These are phyloP conservation scores for Odocoileus virginianus DNA, from an alignment of 2,113 vertebrate species.

Conservation along the genomic window DNA sequence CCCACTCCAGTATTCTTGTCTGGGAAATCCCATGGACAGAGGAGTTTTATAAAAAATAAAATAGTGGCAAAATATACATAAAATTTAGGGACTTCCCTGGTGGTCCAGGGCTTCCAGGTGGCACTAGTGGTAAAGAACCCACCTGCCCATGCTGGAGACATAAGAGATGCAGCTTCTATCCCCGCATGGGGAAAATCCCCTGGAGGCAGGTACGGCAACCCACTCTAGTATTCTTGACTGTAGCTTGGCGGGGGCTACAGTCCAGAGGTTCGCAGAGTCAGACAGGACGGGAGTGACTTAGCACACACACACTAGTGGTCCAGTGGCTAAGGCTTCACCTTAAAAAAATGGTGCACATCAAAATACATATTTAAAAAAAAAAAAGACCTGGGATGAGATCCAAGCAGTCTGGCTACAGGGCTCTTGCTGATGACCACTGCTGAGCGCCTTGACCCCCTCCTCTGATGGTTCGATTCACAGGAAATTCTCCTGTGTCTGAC, in stretches of 20 bases:
- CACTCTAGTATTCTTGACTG: neutral
- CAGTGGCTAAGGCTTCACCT: neutral
- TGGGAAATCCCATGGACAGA: neutral
- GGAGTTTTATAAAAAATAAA: neutral
- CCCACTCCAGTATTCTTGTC: neutral
- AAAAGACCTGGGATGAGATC: neutral
- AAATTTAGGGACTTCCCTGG: neutral
- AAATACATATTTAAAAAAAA: neutral
- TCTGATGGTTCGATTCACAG: rapidly evolving
- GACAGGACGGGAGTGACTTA: neutral
- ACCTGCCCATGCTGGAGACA: neutral
- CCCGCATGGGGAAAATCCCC: neutral
- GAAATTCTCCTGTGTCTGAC: neutral
- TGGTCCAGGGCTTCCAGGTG: neutral
- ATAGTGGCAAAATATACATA: neutral
- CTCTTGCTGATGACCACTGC: neutral
- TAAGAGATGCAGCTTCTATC: neutral
- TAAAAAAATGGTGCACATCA: neutral
- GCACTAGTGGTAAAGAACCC: neutral
- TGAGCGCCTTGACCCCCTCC: neutral
- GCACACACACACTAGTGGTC: neutral
- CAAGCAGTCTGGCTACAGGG: neutral
- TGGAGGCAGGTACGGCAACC: neutral
- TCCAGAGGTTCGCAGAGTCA: neutral
- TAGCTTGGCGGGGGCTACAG: neutral